A percentile compares a stretch with the other conserved stretches of the same genome.
Evolutionary conservation across 2,797 vertebrate genomes (phyloP).

Genomic region (Parotocinclus haroldoi): DNA sequence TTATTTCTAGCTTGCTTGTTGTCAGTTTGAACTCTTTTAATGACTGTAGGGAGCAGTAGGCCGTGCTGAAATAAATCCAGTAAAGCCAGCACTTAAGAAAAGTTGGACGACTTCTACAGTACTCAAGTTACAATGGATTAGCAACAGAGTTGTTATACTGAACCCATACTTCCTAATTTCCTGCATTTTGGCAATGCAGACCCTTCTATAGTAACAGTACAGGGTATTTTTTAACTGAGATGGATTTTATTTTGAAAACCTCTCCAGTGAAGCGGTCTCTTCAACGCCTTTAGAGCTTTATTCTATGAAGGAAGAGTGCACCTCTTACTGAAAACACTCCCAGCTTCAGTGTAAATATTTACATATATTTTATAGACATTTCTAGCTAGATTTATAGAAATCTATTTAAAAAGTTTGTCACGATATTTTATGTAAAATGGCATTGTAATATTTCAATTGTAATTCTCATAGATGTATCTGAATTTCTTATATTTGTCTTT

Average conservation of each 20-base stretch:
- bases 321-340: conserved; percentile 52
- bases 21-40: too few species aligned
- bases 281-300: conserved; percentile 50
- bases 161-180: conserved; percentile 15
- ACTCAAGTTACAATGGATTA: conserved; percentile 29
- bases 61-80: not conserved
- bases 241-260: conserved; percentile 44
- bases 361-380: conserved; percentile 31
- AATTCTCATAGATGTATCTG: not conserved
- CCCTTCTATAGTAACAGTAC: conserved; percentile 18
- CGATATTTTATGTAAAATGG: not conserved
- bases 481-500: too few species aligned
- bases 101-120: conserved; percentile 19
- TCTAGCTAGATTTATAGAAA: conserved; percentile 11
- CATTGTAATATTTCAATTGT: not conserved
- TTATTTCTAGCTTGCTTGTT: too few species aligned
- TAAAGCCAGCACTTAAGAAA: not conserved
- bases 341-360: conserved; percentile 56
- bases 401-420: not conserved
- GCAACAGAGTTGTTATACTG: conserved; percentile 4
- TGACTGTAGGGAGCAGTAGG: too few species aligned
- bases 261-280: conserved; percentile 20
- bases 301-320: conserved; percentile 58
- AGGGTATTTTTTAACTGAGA: not conserved
- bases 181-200: conserved; percentile 22